phyloP scores from a whole-genome alignment of 2,113 vertebrate species.

The Marmota flaviventris region DNA sequence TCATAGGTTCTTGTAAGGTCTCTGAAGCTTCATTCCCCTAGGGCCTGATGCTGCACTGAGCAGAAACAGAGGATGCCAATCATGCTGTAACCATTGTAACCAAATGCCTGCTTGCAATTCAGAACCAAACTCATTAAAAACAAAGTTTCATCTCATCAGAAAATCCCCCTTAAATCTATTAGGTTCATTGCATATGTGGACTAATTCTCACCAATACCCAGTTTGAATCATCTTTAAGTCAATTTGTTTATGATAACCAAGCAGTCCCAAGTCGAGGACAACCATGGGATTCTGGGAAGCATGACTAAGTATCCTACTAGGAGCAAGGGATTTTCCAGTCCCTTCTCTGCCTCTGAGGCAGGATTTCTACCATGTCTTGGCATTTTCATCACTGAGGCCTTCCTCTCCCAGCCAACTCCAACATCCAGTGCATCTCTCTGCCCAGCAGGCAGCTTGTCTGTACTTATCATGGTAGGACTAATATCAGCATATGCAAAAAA shows the following conservation, averaged over 20 bases:
- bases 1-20: neutral
- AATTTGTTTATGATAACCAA: conserved; percentile 5
- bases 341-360: neutral
- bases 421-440: neutral
- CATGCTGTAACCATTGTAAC: neutral
- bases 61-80: neutral
- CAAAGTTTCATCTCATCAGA: conserved; percentile 31
- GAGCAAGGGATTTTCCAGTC: neutral
- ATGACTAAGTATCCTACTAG: neutral
- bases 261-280: neutral
- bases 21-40: neutral
- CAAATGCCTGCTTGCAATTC: conserved; percentile 15
- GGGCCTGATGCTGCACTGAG: neutral
- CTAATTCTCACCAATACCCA: neutral
- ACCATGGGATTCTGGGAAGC: neutral
- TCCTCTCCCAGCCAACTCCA: neutral
- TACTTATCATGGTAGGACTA: conserved; percentile 31
- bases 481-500: neutral
- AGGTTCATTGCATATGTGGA: neutral
- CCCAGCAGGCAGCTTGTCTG: neutral
- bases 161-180: neutral
- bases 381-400: neutral
- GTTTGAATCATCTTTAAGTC: neutral
- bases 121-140: conserved; percentile 1
- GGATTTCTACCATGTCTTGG: conserved; percentile 1